These are phyloP conservation scores for Sthenelais limicola DNA, from an alignment of 2,888 invertebrate species.

Conservation along the genomic window DNA sequence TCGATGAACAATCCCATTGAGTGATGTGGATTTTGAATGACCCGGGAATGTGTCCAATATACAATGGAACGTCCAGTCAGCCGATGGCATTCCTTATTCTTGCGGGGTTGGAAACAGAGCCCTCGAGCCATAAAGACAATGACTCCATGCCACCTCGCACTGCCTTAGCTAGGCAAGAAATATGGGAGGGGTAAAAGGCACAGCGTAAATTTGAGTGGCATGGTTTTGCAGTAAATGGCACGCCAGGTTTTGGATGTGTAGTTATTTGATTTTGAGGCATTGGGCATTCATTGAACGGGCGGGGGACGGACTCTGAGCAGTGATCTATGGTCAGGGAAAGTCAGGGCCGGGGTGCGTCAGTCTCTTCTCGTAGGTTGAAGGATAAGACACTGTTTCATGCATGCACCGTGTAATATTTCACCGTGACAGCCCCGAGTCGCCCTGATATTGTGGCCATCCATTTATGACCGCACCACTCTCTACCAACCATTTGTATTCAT, in stretches of 20 bases:
- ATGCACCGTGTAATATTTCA: conserved; percentile 29
- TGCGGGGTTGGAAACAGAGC: background rate
- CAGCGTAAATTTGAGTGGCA: conserved; percentile 32
- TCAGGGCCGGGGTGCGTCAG: conserved; percentile 4
- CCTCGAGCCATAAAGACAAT: conserved; percentile 31
- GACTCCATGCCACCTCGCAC: background rate
- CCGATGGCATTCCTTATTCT: conserved; percentile 12
- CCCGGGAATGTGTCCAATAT: conserved; percentile 11
- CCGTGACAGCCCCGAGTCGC: conserved; percentile 29
- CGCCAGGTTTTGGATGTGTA: conserved; percentile 34
- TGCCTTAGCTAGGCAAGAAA: background rate
- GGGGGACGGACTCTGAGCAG: background rate
- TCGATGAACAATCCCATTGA: conserved; percentile 28
- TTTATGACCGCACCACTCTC: conserved; percentile 35
- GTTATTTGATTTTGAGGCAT: conserved; percentile 39
- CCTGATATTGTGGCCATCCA: conserved; percentile 37
- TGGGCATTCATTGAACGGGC: background rate
- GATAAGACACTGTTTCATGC: conserved; percentile 36
- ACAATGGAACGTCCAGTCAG: background rate
- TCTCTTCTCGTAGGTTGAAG: conserved; percentile 11
- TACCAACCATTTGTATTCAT: conserved; percentile 30
- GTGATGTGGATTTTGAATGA: conserved; percentile 18
- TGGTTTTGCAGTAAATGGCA: conserved; percentile 28
- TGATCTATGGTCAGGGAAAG: background rate
- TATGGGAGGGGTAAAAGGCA: conserved; percentile 21